Conservation (phyloP, 2,888 invertebrate genomes). For the Agriotes lineatus region DNA sequence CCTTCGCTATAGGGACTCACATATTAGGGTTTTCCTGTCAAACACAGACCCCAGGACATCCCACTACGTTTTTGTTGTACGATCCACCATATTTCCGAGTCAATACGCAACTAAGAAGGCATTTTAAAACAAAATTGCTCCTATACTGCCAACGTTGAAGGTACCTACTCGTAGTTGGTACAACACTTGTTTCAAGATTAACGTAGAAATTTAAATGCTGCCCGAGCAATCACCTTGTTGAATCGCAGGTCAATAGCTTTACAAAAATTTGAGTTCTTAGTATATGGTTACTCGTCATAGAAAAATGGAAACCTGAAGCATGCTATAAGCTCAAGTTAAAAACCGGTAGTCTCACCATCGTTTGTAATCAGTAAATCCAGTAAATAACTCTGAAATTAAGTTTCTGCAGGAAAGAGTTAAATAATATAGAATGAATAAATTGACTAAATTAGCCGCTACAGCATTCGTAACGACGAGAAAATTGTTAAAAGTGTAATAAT, state of each 20-base stretch:
- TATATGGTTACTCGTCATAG: too few species aligned
- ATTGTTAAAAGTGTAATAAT: slow-evolving; percentile 29
- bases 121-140: background rate
- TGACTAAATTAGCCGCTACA: slow-evolving; percentile 7
- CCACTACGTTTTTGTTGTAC: slow-evolving; percentile 26
- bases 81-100: background rate
- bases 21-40: slow-evolving; percentile 60
- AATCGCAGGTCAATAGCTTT: too few species aligned
- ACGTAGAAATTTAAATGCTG: too few species aligned
- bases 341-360: too few species aligned
- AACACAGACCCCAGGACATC: slow-evolving; percentile 47
- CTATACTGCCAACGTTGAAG: too few species aligned
- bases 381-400: background rate
- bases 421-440: slow-evolving; percentile 14
- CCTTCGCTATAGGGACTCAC: slow-evolving; percentile 53
- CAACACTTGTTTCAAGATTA: too few species aligned
- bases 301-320: too few species aligned
- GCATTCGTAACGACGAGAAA: slow-evolving; percentile 26
- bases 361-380: too few species aligned
- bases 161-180: too few species aligned
- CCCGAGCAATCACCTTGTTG: too few species aligned
- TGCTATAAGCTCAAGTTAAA: too few species aligned
- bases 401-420: background rate
- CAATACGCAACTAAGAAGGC: background rate
- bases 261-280: too few species aligned